These are phyloP conservation scores for Xiphorhynchus erythropygius DNA, from an alignment of 2,797 vertebrate genomes.

Conservation along the genomic window DNA sequence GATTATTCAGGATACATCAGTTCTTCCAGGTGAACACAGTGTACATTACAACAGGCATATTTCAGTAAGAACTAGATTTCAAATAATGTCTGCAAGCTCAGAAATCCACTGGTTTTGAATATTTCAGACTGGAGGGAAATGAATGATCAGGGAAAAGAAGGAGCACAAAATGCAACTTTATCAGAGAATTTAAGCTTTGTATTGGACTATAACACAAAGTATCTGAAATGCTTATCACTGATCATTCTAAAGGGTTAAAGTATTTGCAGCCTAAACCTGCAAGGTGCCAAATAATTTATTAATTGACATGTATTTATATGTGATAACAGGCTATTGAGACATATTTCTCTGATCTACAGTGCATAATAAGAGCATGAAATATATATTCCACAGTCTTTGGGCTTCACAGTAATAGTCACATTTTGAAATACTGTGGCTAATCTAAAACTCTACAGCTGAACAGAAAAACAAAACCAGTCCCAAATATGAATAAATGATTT, in stretches of 20 bases:
- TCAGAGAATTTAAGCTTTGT: not conserved
- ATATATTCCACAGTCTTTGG: not conserved
- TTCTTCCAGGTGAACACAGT: not conserved
- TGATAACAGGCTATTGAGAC: constrained; percentile 35
- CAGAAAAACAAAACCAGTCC: constrained; percentile 68
- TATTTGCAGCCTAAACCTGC: not conserved
- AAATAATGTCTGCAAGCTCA: not conserved
- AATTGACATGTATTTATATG: constrained; percentile 21
- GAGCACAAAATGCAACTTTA: not conserved
- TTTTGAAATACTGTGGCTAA: constrained; percentile 68
- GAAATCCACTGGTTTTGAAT: not conserved
- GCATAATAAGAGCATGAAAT: not conserved
- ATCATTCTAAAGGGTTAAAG: not conserved
- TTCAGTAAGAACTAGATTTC: not conserved
- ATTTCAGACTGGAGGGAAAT: not conserved
- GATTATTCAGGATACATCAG: not conserved
- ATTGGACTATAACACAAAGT: not conserved
- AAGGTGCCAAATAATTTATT: not conserved
- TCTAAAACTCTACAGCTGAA: constrained; percentile 55
- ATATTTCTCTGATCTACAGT: constrained; percentile 39
- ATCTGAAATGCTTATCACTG: not conserved
- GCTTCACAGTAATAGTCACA: not conserved
- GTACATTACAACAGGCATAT: not conserved
- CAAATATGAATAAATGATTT: constrained; percentile 81
- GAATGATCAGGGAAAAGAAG: not conserved